A percentile compares a stretch with the other conserved stretches of the same genome.
phyloP scores from a whole-genome alignment of 2,113 vertebrate species.

The Natator depressus region DNA sequence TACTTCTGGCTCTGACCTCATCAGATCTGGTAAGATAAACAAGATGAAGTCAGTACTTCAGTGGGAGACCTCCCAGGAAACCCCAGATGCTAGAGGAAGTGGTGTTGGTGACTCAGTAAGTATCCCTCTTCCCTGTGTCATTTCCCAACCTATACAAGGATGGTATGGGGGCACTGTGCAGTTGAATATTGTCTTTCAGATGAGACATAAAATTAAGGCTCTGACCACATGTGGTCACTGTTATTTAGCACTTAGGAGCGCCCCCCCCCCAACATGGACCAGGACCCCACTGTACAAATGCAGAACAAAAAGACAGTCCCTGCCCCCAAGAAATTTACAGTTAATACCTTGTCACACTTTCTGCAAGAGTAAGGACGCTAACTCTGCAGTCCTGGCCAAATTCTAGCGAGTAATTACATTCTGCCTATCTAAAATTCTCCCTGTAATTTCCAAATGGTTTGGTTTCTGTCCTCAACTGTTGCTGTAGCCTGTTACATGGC shows the following conservation, averaged over 20 bases:
- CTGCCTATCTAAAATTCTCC: background rate
- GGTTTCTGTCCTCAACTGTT: accelerated
- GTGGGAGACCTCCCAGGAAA: background rate
- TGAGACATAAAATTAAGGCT: constrained; percentile 29
- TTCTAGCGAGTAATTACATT: background rate
- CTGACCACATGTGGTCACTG: constrained; percentile 53
- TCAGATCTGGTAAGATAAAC: constrained; percentile 36
- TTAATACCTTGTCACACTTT: background rate
- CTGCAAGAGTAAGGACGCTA: background rate
- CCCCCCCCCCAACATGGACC: constrained; percentile 12
- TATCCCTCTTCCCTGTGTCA: background rate
- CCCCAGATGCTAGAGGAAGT: background rate
- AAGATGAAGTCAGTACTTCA: constrained; percentile 23
- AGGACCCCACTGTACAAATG: constrained; percentile 30
- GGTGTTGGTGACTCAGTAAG: background rate
- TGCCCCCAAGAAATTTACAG: constrained; percentile 18
- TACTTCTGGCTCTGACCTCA: constrained; percentile 39
- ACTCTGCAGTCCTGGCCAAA: background rate
- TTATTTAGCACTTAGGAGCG: constrained; percentile 20
- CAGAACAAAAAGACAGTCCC: background rate
- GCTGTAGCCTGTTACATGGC: background rate
- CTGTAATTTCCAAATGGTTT: background rate
- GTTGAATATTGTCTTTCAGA: constrained; percentile 3
- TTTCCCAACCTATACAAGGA: background rate
- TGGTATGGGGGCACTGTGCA: constrained; percentile 30